Evolutionary conservation across 2,113 vertebrate genomes (phyloP), one percentile per base, ranked within the genome.

Genomic region (Pelobates fuscus): DNA sequence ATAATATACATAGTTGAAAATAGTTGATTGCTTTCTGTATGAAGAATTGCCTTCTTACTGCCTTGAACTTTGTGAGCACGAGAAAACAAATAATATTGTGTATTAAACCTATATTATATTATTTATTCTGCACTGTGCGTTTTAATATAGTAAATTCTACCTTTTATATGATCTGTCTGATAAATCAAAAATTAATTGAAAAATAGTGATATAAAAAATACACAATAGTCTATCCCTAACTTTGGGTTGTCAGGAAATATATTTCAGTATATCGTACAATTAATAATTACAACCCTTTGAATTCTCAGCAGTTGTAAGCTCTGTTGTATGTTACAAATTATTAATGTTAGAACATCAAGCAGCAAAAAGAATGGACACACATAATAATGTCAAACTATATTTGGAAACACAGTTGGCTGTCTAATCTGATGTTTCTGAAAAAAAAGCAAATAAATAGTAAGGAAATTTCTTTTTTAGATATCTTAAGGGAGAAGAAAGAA

Each of bases 281-380:
- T 30, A 30, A 14, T 67, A 20, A 67, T 67, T 67, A 54, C 30
- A 67, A 54, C 65, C 26, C 52, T 54, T 67, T 67, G 46, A 54
- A 30, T 52, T 67, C 52, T 18, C 46, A 67, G 46, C 21, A 67
- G 44, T 54, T 54, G 65, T 27, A 67, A 27, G 52, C 44, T 32
- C 24, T 14, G 46, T 54, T 67, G 46, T 52, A 54, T 24, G 30
- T 54, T 44, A 67, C 65, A 67, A 67, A 29, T 54, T 52, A 67
- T 67, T 54, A 15, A 67, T 67, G 65, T 30, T 67, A 29, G 44
- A 52, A 54, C 65, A 66, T 66, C 30, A 41, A 26, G 63, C 12
- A 52, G n/a, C 43, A 67, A 67, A 21, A 27, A 20, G 46, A 67
- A 52, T 67, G 46, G 26, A 54, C 65, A 67, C 14, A 8, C 44